A percentile compares a stretch with the other conserved stretches of the same genome.
phyloP scores from a whole-genome alignment of 2,113 vertebrate genomes.

The Taurulus bubalis region DNA sequence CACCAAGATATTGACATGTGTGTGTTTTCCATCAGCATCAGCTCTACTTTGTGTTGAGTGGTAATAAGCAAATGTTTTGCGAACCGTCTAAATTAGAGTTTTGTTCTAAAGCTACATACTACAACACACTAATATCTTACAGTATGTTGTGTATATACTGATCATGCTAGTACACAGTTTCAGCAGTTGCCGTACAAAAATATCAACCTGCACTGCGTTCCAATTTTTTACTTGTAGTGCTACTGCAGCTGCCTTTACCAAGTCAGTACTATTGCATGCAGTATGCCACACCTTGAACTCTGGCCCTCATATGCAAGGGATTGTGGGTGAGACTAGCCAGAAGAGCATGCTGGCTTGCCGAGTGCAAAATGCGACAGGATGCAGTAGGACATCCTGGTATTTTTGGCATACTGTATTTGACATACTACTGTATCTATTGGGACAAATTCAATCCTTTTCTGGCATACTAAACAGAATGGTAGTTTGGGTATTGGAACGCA shows the following conservation, averaged over 20 bases:
- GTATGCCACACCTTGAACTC: too few relatives aligned
- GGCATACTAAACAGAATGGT: not conserved
- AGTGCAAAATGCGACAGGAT: too few relatives aligned
- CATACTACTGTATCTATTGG: not conserved
- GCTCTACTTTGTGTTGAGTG: not conserved
- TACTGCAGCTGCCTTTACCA: too few relatives aligned
- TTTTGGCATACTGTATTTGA: not conserved
- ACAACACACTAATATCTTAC: not conserved
- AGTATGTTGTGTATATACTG: not conserved
- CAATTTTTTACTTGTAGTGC: too few relatives aligned
- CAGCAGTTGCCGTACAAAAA: not conserved
- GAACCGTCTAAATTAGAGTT: not conserved
- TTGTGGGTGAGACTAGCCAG: too few relatives aligned
- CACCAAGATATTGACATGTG: not conserved
- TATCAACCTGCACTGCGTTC: too few relatives aligned
- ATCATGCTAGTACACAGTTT: not conserved
- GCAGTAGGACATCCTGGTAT: not conserved
- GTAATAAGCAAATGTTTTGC: not conserved
- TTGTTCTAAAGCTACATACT: not conserved
- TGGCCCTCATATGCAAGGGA: too few relatives aligned
- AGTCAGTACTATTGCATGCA: too few relatives aligned
- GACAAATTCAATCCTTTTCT: not conserved
- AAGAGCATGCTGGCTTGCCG: too few relatives aligned
- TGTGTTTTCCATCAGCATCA: not conserved
- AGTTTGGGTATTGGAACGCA: too few relatives aligned